Evolutionary conservation across 2,797 vertebrate genomes (phyloP).

Genomic region (Onychomys leucogaster): DNA sequence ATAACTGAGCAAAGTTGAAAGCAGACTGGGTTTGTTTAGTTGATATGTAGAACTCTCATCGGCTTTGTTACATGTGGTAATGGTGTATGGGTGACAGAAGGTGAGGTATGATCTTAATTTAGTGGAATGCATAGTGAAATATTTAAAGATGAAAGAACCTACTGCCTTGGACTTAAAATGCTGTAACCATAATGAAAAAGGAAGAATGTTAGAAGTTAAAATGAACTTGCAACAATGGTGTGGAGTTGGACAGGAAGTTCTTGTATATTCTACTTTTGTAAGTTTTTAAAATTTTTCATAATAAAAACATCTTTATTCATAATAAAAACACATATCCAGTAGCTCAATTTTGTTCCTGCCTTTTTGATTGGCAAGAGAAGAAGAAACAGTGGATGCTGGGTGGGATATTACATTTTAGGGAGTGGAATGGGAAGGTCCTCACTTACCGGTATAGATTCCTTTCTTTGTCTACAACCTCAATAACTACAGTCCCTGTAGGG

Average conservation of each 20-base stretch:
- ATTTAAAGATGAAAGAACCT: neutral
- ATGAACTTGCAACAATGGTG: neutral
- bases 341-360: neutral
- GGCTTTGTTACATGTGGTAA: neutral
- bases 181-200: neutral
- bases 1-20: neutral
- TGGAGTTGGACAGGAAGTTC: neutral
- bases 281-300: neutral
- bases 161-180: neutral
- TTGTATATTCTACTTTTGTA: neutral
- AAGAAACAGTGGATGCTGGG: fast-evolving
- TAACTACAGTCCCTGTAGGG: slow-evolving; percentile 23
- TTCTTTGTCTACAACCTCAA: neutral
- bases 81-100: neutral
- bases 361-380: neutral
- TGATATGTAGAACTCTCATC: neutral
- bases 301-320: neutral
- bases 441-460: slow-evolving; percentile 17
- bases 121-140: neutral
- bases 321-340: neutral
- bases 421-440: neutral
- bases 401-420: neutral
- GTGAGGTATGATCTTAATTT: slow-evolving; percentile 4
- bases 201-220: neutral
- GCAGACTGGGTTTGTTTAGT: neutral